These are phyloP conservation scores for Athalia rosae DNA, from an alignment of 2,888 invertebrate species.

Conservation along the genomic window DNA sequence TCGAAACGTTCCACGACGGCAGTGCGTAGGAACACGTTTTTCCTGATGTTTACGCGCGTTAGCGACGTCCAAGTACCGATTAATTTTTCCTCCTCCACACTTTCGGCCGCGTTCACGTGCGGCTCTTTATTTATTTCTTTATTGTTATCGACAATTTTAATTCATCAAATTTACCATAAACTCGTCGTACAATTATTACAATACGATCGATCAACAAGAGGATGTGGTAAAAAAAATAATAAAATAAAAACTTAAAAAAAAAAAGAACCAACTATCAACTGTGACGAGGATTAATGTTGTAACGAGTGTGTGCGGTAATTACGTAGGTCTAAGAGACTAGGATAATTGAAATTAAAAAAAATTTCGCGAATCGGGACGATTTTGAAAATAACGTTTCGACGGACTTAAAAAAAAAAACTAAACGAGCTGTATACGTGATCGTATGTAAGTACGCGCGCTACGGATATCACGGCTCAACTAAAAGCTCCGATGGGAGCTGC, in stretches of 20 bases:
- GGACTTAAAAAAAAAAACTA: not conserved
- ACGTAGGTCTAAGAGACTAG: too few species aligned
- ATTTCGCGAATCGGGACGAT: not conserved
- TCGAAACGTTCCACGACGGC: constrained; percentile 36
- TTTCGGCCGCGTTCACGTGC: constrained; percentile 48
- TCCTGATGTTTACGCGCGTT: constrained; percentile 37
- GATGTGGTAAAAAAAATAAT: too few species aligned
- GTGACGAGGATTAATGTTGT: too few species aligned
- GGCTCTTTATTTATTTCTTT: constrained; percentile 6
- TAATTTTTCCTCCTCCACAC: constrained; percentile 2
- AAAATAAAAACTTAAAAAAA: too few species aligned
- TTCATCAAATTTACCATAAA: too few species aligned
- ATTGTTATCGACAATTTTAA: not conserved
- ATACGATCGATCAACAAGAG: too few species aligned
- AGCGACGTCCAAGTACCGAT: constrained; percentile 35
- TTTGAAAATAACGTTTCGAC: not conserved
- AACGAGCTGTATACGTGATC: not conserved
- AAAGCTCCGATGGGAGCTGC: constrained; percentile 42
- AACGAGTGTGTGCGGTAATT: too few species aligned
- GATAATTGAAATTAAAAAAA: not conserved
- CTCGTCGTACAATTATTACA: too few species aligned
- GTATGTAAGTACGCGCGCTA: constrained; percentile 62
- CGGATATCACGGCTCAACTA: constrained; percentile 68
- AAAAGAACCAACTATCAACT: too few species aligned
- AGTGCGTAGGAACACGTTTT: constrained; percentile 39